These are phyloP conservation scores for Drosophila sturtevanti DNA, from an alignment of 1,140 invertebrate species.

Conservation along the genomic window DNA sequence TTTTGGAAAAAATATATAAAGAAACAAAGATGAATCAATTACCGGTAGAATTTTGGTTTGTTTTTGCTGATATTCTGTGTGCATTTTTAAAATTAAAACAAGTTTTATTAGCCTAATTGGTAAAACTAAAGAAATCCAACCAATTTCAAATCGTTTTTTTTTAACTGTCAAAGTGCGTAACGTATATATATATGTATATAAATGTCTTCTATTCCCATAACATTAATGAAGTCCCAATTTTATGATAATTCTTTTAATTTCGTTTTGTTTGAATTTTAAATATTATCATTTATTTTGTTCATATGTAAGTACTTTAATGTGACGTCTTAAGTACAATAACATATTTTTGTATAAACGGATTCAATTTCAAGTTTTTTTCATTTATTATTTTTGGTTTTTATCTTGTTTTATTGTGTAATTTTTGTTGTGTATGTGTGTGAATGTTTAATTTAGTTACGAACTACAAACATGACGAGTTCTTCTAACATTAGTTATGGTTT, in stretches of 20 bases:
- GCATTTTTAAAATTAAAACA: too few species aligned
- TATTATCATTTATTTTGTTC: slow-evolving; percentile 73
- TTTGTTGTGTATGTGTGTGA: background rate
- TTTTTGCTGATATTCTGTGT: too few species aligned
- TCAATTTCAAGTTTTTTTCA: slow-evolving; percentile 64
- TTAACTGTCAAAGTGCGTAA: too few species aligned
- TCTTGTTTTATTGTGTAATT: slow-evolving; percentile 33
- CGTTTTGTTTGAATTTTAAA: slow-evolving; percentile 64
- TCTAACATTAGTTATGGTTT: background rate
- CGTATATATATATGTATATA: too few species aligned
- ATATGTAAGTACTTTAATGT: slow-evolving; percentile 54
- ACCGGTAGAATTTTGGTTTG: too few species aligned
- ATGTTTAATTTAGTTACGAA: slow-evolving; percentile 8
- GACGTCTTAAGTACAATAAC: slow-evolving; percentile 74
- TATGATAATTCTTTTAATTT: background rate
- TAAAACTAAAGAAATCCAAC: too few species aligned
- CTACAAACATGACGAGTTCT: slow-evolving; percentile 46
- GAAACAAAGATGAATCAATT: too few species aligned
- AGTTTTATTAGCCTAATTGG: too few species aligned
- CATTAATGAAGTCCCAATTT: too few species aligned
- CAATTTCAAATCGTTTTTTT: too few species aligned
- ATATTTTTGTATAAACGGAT: slow-evolving; percentile 72
- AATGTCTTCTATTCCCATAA: too few species aligned
- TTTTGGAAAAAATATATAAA: too few species aligned
- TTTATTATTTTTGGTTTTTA: slow-evolving; percentile 7